Conservation (phyloP, 2,888 invertebrate genomes). For the Tenodera sinensis region DNA sequence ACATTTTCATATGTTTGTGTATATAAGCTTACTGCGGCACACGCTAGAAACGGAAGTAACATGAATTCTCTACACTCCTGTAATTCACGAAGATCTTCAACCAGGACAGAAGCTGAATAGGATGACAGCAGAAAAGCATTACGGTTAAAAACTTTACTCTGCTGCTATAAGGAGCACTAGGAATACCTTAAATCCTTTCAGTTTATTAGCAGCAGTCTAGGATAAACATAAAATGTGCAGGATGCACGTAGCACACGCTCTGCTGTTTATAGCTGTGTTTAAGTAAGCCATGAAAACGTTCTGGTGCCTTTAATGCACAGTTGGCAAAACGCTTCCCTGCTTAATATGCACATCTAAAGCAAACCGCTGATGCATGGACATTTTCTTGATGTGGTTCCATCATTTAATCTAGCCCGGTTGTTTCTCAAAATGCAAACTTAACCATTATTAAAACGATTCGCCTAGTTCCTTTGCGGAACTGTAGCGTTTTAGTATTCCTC, state of each 20-base stretch:
- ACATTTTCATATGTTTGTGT: no score
- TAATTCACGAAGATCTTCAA: no score
- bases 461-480: neutral
- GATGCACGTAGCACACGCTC: neutral
- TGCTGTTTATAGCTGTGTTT: neutral
- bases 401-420: neutral
- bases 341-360: neutral
- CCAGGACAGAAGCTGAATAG: no score
- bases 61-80: no score
- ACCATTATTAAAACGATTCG: constrained; percentile 8
- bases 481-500: neutral
- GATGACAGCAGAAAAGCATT: no score
- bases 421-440: neutral
- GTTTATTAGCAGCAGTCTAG: neutral
- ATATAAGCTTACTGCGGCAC: no score
- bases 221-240: neutral
- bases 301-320: neutral
- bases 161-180: no score
- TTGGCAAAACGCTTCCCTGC: neutral
- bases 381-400: neutral
- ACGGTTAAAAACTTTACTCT: no score
- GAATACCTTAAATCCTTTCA: no score
- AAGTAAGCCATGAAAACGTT: neutral
- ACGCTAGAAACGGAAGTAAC: no score
- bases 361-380: neutral